These are phyloP conservation scores for Allobates femoralis DNA, from an alignment of 2,797 vertebrate genomes.

Conservation along the genomic window DNA sequence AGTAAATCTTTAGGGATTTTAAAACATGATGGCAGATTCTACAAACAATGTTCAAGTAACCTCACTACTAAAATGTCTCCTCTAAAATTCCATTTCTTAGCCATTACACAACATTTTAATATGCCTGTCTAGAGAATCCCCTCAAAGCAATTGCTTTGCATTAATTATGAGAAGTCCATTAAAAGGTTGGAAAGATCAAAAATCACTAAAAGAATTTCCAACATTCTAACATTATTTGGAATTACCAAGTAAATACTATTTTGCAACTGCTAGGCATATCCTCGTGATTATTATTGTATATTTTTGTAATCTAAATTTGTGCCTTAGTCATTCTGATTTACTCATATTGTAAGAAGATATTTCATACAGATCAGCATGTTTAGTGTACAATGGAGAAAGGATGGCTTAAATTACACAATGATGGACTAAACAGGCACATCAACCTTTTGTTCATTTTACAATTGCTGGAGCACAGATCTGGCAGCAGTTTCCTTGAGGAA, in stretches of 20 bases:
- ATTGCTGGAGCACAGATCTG: neutral
- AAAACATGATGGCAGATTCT: too few species aligned
- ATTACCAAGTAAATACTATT: neutral
- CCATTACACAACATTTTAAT: constrained; percentile 18
- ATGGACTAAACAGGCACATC: neutral
- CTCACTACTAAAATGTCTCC: neutral
- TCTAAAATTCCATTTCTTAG: neutral
- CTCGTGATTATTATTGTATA: too few species aligned
- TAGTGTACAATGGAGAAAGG: neutral
- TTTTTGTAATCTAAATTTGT: neutral
- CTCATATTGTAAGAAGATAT: neutral
- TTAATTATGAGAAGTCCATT: constrained; percentile 34
- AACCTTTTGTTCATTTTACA: neutral
- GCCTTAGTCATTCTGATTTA: neutral
- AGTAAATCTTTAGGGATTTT: too few species aligned
- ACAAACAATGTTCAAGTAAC: neutral
- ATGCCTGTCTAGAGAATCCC: neutral
- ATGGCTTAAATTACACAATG: neutral
- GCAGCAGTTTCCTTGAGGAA: constrained; percentile 36
- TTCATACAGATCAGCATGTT: neutral
- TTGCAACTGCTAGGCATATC: neutral
- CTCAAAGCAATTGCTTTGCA: neutral
- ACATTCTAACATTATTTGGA: neutral
- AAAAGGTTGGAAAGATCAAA: neutral
- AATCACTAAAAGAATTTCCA: constrained; percentile 6